Conservation (phyloP, 2,113 vertebrate species). For the Indicator maculatus region DNA sequence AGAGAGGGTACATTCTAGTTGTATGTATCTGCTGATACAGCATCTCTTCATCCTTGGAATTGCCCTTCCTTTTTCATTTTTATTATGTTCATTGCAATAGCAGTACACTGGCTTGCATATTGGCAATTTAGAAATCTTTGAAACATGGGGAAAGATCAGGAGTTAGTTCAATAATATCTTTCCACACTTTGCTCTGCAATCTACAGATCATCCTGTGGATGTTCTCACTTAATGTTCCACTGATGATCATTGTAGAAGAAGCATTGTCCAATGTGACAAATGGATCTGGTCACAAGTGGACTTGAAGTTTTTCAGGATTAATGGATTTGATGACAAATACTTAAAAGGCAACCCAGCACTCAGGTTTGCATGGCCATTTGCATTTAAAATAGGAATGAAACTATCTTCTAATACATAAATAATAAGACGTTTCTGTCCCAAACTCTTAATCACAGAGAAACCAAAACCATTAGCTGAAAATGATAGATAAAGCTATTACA, state of each 20-base stretch:
- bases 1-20: not conserved
- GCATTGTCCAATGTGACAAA: not conserved
- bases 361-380: not conserved
- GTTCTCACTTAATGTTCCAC: not conserved
- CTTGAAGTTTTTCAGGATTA: not conserved
- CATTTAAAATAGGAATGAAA: slow-evolving; percentile 39
- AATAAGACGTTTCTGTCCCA: slow-evolving; percentile 34
- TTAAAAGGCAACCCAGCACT: slow-evolving; percentile 3
- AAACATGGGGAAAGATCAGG: not conserved
- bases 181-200: not conserved
- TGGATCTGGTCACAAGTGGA: slow-evolving; percentile 22
- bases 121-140: not conserved
- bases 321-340: slow-evolving; percentile 47
- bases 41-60: not conserved
- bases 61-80: not conserved
- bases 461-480: slow-evolving; percentile 20
- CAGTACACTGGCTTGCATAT: not conserved
- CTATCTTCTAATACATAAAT: slow-evolving; percentile 61
- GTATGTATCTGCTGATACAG: not conserved
- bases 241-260: slow-evolving; percentile 17
- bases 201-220: not conserved
- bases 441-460: slow-evolving; percentile 47
- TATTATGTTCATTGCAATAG: not conserved
- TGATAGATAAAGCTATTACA: slow-evolving; percentile 32
- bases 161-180: not conserved